Percentiles rank a stretch among this genome's conserved stretches.
Conservation (phyloP, 2,888 invertebrate species). For the Aquatica leii region DNA sequence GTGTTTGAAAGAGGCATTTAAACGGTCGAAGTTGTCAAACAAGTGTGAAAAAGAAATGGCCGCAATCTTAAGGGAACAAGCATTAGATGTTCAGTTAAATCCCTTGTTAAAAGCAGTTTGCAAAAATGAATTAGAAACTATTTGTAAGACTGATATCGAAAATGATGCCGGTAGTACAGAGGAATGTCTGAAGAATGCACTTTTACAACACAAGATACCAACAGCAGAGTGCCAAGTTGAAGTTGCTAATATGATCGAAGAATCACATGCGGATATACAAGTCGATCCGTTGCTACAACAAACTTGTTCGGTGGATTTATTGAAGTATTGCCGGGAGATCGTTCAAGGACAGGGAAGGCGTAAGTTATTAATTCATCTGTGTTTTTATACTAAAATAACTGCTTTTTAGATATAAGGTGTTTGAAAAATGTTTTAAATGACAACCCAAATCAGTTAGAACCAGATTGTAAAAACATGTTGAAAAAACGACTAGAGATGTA, state of each 20-base stretch:
- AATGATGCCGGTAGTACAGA: conserved; percentile 72
- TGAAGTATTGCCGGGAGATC: conserved; percentile 80
- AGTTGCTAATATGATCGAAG: conserved; percentile 88
- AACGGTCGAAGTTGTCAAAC: conserved; percentile 75
- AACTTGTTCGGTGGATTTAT: conserved; percentile 86
- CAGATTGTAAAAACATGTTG: conserved; percentile 82
- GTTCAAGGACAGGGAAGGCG: conserved; percentile 91
- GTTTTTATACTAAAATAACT: not conserved
- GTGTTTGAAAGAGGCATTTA: conserved; percentile 84
- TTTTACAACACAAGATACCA: conserved; percentile 76
- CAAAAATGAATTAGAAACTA: conserved; percentile 72
- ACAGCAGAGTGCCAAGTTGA: conserved; percentile 82
- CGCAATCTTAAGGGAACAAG: conserved; percentile 84
- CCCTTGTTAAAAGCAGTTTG: conserved; percentile 87
- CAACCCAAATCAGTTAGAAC: conserved; percentile 73
- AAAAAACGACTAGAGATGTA: conserved; percentile 89
- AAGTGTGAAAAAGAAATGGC: conserved; percentile 85
- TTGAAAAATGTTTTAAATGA: conserved; percentile 75
- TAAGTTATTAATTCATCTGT: conserved; percentile 62
- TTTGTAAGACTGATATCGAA: conserved; percentile 66
- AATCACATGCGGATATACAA: conserved; percentile 92
- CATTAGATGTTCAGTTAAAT: conserved; percentile 90
- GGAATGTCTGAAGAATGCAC: conserved; percentile 90
- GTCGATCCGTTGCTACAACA: conserved; percentile 91
- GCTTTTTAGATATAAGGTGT: conserved; percentile 77